phyloP scores from a whole-genome alignment of 1,140 invertebrate genomes.

The Heliconius eleuchia region DNA sequence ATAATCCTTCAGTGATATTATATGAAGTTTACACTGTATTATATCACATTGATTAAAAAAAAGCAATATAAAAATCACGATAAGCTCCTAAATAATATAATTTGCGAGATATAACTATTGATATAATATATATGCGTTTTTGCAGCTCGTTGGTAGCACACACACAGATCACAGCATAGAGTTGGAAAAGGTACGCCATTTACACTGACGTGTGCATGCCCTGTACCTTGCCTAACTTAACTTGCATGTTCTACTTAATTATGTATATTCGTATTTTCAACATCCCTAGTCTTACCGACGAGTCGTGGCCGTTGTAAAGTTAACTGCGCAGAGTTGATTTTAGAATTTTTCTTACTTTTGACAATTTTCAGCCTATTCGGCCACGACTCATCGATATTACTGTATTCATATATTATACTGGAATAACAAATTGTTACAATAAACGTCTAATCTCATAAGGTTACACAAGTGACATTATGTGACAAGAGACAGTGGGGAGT shows the following conservation, averaged over 20 bases:
- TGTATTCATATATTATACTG: neutral
- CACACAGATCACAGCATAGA: constrained; percentile 80
- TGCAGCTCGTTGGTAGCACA: constrained; percentile 81
- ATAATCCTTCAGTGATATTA: too few species aligned
- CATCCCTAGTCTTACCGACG: neutral
- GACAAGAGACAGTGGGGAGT: too few species aligned
- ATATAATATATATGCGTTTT: constrained; percentile 80
- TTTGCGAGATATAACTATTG: constrained; percentile 48
- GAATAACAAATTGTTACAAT: neutral
- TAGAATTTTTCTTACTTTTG: too few species aligned
- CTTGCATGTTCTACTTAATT: constrained; percentile 48
- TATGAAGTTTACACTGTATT: neutral
- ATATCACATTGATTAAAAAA: neutral
- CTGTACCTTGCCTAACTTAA: constrained; percentile 40
- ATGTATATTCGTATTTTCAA: neutral
- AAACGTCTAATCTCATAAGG: too few species aligned
- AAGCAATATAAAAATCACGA: neutral
- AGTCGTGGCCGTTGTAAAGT: too few species aligned
- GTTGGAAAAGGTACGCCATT: constrained; percentile 81
- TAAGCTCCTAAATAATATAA: constrained; percentile 9
- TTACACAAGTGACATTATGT: too few species aligned
- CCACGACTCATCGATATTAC: too few species aligned
- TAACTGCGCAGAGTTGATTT: too few species aligned
- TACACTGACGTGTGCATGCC: constrained; percentile 73
- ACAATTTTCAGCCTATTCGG: too few species aligned